phyloP scores from a whole-genome alignment of 2,888 invertebrate species.

The Phyllotreta cruciferae region DNA sequence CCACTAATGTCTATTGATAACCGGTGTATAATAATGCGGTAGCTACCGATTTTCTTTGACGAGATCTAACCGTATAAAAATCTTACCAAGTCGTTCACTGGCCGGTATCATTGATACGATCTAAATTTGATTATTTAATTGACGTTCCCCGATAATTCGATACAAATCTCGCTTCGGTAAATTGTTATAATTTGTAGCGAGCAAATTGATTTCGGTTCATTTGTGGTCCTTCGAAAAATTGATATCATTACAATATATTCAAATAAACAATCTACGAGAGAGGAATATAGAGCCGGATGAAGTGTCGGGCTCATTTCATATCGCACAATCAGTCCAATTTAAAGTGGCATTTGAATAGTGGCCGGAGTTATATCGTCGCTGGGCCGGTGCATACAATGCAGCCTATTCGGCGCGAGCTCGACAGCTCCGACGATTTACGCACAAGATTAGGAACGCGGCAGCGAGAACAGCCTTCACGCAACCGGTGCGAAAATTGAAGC shows the following conservation, averaged over 20 bases:
- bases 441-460: conserved; percentile 22
- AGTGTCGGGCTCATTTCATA: conserved; percentile 47
- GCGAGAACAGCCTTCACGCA: conserved; percentile 23
- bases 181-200: too few relatives aligned
- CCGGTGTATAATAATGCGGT: not conserved
- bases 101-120: conserved; percentile 6
- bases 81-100: conserved; percentile 33
- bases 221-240: not conserved
- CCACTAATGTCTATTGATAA: not conserved
- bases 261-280: conserved; percentile 3
- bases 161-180: too few relatives aligned
- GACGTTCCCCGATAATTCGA: too few relatives aligned
- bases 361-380: conserved; percentile 20
- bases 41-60: conserved; percentile 15
- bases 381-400: conserved; percentile 26
- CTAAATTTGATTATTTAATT: not conserved
- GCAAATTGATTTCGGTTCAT: too few relatives aligned
- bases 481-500: conserved; percentile 15
- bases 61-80: conserved; percentile 38
- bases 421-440: conserved; percentile 30
- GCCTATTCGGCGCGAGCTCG: conserved; percentile 24
- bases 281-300: conserved; percentile 7
- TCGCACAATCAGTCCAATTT: conserved; percentile 58
- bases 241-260: not conserved
- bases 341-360: conserved; percentile 56